Base-by-base conservation (phyloP, 2,888 invertebrate species). In the Tridacna gigas region DNA sequence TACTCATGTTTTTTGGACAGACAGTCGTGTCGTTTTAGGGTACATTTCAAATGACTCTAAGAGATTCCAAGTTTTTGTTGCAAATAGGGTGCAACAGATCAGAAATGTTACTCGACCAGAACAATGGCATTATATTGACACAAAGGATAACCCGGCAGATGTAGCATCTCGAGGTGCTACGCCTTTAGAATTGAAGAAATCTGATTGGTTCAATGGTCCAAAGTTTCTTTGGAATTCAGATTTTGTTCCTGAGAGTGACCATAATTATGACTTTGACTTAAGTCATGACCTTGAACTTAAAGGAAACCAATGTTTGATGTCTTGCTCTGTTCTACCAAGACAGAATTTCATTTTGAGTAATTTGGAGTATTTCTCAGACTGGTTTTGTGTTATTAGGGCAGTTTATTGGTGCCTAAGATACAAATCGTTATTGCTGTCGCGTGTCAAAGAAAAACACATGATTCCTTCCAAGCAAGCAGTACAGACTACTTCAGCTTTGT, bases 1-100 rank as follows among this genome's bases (percentile, higher is more conserved):
- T 26, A 65, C 71, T 15, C 65, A 86, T 25, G 76, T 71, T 37
- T 90, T 83, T 73, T 89, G 86, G 88, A 89, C 88, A 22, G 90
- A 91, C 65, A 81, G 77, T 5, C 66, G 69, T 22, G 83, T 89
- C 0, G 89, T 90, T 5, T 74, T 89, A 15, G 88, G 88, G 13
- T 90, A 90, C 71, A 87, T 90, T 15, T 73, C 60, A 9, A 91
- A 90, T 67, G 88, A 87, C 18, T 77, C 85, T 4, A 65, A 80
- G 15, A 51, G 90, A 15, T 90, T 90, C 61, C 89, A 89, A 15
- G 80, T 86, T 0, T 91, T 85, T 77, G 90, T 91, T 22, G 88
- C 88, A 0, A 91, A 90, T 79, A 67, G 90, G n/a, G 84, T 91
- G 12, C 86, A 88, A 56, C 69, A 76, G 25, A 89, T 90, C 20